phyloP scores from a whole-genome alignment of 2,888 invertebrate species.

The Phytoseiulus persimilis region DNA sequence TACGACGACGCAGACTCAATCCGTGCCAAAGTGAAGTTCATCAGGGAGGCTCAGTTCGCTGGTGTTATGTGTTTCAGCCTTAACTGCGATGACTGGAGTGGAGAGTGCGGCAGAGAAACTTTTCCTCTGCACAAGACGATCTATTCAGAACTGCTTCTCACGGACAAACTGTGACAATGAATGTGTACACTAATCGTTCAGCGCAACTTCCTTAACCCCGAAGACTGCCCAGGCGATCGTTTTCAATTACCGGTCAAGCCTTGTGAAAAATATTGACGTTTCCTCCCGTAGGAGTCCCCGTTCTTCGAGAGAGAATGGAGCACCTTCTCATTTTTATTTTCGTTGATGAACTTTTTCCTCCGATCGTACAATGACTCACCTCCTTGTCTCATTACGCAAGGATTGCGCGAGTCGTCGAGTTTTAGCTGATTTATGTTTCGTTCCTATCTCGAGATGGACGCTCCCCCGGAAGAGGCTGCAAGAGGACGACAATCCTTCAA shows the following conservation, averaged over 20 bases:
- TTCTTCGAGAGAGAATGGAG: background rate
- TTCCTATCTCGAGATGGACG: too few relatives aligned
- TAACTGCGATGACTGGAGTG: constrained; percentile 64
- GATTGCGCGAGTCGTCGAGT: background rate
- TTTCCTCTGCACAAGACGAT: constrained; percentile 49
- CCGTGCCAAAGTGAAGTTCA: constrained; percentile 57
- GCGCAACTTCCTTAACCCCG: background rate
- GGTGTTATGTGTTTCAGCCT: constrained; percentile 72
- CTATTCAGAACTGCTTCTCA: constrained; percentile 22
- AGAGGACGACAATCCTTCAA: too few relatives aligned
- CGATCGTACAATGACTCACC: background rate
- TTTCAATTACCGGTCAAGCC: background rate
- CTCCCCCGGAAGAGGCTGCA: too few relatives aligned
- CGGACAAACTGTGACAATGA: background rate
- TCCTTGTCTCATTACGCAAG: background rate
- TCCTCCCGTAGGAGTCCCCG: too few relatives aligned
- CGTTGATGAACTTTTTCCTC: background rate
- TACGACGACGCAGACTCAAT: constrained; percentile 67
- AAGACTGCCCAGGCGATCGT: background rate
- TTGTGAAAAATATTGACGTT: background rate
- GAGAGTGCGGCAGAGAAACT: constrained; percentile 46
- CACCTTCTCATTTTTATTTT: background rate
- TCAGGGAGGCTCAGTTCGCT: constrained; percentile 24
- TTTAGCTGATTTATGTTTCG: background rate
- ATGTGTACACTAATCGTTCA: background rate